These are phyloP conservation scores for Amphipyra tragopoginis DNA, from an alignment of 2,888 invertebrate species.

Conservation along the genomic window DNA sequence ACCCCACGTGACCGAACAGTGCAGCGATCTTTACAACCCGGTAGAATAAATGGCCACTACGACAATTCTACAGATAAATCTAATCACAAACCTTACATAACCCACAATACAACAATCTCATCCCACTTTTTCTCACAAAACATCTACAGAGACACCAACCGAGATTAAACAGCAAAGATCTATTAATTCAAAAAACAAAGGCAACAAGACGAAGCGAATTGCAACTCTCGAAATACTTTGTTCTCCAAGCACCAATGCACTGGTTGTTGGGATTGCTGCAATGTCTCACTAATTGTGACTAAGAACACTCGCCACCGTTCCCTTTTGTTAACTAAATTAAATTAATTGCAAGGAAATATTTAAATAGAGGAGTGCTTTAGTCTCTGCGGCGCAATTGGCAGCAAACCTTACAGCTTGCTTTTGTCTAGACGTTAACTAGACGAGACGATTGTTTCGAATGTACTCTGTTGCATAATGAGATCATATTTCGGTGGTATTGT, in stretches of 20 bases:
- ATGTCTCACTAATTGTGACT: slow-evolving; percentile 84
- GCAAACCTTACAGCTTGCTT: slow-evolving; percentile 75
- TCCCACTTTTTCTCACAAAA: neutral
- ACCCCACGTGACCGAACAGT: too few species aligned
- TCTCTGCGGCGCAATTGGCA: slow-evolving; percentile 78
- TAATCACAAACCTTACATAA: too few species aligned
- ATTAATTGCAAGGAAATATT: slow-evolving; percentile 87
- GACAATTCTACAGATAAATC: too few species aligned
- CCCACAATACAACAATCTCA: neutral
- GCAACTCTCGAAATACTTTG: slow-evolving; percentile 62
- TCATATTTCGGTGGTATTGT: slow-evolving; percentile 46
- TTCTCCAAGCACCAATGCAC: slow-evolving; percentile 58
- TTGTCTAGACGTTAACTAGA: slow-evolving; percentile 83
- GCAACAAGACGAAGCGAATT: slow-evolving; percentile 56
- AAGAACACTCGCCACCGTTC: slow-evolving; percentile 72
- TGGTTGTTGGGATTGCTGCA: slow-evolving; percentile 74
- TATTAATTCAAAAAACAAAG: slow-evolving; percentile 45
- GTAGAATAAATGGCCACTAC: too few species aligned
- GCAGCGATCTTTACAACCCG: too few species aligned
- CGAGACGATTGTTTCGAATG: slow-evolving; percentile 71
- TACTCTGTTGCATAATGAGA: slow-evolving; percentile 56
- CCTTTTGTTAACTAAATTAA: slow-evolving; percentile 86
- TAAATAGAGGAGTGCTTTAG: slow-evolving; percentile 74
- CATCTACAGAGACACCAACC: slow-evolving; percentile 1
- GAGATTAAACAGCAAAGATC: slow-evolving; percentile 37